Base-by-base conservation (phyloP, 2,797 vertebrate species). In the Pagetopsis macropterus region DNA sequence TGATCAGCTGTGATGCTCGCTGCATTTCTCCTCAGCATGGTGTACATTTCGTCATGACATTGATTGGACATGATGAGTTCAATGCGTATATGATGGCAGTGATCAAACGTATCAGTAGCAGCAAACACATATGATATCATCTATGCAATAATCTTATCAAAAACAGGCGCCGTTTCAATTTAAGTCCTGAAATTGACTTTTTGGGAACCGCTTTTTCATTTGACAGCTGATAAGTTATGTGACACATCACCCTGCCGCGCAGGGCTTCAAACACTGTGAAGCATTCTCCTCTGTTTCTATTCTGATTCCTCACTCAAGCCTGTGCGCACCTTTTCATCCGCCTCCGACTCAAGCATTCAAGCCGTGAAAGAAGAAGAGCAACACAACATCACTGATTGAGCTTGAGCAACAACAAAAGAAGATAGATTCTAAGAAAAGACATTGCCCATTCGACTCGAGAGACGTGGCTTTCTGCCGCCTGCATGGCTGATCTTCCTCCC, bases 291-390 rank as follows among this genome's bases (percentile, higher is more conserved):
- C 68, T 41, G 69, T 77, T 81, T 73, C 84, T 79, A 77, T 86
- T 89, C 79, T 76, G 81, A 88, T 83, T 84, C 83, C 71, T 67
- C 85, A 70, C 77, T 86, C 82, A 60, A 81, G 85, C 84, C 81
- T 71, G 69, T 44, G 76, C 71, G 23, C 83, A 81, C 58, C 71
- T 81, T 81, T 84, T 88, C 76, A 78, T 83, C 63, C 12, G 2
- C 68, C 78, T 74, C 67, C 33, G 70, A 76, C 82, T 82, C 56
- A 49, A 59, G 57, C 62, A 60, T 61, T 79, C 54, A 41, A 64
- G 70, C 67, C 27, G 17, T n/a, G 17, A 76, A 54, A 31, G 15
- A 27, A 54, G 51, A 13, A 19, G 55, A 69, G 65, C 41, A 37
- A 70, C 73, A 72, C 79, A 60, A 65, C 79, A 65, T 51, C 21